Evolutionary conservation across 2,888 invertebrate genomes (phyloP), one percentile per base, ranked within the genome.

Genomic region (Anticlea derivata): DNA sequence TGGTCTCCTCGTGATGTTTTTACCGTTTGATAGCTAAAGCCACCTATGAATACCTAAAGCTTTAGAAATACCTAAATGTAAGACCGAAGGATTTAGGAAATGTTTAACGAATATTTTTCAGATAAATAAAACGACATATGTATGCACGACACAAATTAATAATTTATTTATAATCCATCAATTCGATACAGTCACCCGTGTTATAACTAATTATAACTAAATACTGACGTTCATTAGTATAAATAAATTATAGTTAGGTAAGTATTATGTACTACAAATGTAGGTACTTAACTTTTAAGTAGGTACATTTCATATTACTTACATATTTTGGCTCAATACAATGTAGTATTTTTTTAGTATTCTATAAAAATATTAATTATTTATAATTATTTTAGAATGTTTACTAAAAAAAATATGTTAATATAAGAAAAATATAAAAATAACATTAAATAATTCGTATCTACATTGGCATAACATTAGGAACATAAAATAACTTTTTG

Each of bases 111-210:
- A 13, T 30, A 31, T 7, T 6, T 17, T 7, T 30, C 6, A 31
- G 10, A n/a, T 30, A 50, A 53, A 53, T 51, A 61, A 65, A 55
- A 65, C 65, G 61, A 62, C 49, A 49, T 26, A 13, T 55, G 47
- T 26, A 13, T 55, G 47, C 74, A 77, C 78, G 79, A 76, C 78
- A 74, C 70, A 72, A 72, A 68, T 65, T 59, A 65, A 66, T 69
- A 8, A 23, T 43, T 41, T 55, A 57, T 63, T 64, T 68, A 71
- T 71, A 70, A 69, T 61, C 64, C 63, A 68, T 66, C 53, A 63
- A 61, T 63, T 66, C 66, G 53, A 68, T 73, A 73, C 74, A 78
- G 62, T 71, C 75, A 75, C 76, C 77, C 68, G 68, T 73, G 67
- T 60, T 61, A 65, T 13, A 38, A 26, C 37, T 40, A 50, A 37